These are phyloP conservation scores for Centropristis striata DNA, from an alignment of 2,113 vertebrate genomes.

Conservation along the genomic window DNA sequence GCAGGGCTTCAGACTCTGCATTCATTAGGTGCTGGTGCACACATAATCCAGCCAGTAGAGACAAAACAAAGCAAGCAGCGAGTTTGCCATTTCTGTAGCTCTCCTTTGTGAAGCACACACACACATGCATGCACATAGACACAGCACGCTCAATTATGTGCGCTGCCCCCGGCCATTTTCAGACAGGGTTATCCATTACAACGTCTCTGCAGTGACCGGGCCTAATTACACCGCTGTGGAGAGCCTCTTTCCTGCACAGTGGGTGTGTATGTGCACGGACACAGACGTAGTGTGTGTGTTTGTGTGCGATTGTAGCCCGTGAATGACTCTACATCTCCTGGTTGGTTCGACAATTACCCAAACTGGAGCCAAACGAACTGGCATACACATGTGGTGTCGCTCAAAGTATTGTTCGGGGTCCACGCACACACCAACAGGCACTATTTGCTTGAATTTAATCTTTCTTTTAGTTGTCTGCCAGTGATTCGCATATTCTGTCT, in stretches of 20 bases:
- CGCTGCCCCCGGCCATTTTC: constrained; percentile 60
- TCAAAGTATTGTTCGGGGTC: constrained; percentile 45
- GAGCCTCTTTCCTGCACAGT: constrained; percentile 59
- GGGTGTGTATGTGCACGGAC: constrained; percentile 33
- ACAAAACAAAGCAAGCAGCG: constrained; percentile 43
- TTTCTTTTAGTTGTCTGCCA: constrained; percentile 34
- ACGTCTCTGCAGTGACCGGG: constrained; percentile 63
- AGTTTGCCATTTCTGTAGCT: constrained; percentile 34
- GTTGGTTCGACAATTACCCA: constrained; percentile 50
- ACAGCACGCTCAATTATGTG: constrained; percentile 54
- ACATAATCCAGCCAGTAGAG: constrained; percentile 9
- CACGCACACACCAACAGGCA: constrained; percentile 9
- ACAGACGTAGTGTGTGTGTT: constrained; percentile 26
- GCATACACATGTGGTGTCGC: constrained; percentile 17
- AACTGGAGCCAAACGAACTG: constrained; percentile 59
- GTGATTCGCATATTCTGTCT: constrained; percentile 59
- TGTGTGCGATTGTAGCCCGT: constrained; percentile 30
- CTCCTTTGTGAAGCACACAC: constrained; percentile 31
- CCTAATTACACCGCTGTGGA: constrained; percentile 71
- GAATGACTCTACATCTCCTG: constrained; percentile 45
- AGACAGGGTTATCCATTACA: constrained; percentile 73
- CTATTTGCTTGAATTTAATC: constrained; percentile 43
- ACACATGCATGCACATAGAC: constrained; percentile 6
- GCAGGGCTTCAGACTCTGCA: constrained; percentile 2
- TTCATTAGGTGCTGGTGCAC: constrained; percentile 32